Percentiles rank a stretch among this genome's conserved stretches.
phyloP scores from a whole-genome alignment of 2,113 vertebrate species.

The Hirundichthys speculiger region DNA sequence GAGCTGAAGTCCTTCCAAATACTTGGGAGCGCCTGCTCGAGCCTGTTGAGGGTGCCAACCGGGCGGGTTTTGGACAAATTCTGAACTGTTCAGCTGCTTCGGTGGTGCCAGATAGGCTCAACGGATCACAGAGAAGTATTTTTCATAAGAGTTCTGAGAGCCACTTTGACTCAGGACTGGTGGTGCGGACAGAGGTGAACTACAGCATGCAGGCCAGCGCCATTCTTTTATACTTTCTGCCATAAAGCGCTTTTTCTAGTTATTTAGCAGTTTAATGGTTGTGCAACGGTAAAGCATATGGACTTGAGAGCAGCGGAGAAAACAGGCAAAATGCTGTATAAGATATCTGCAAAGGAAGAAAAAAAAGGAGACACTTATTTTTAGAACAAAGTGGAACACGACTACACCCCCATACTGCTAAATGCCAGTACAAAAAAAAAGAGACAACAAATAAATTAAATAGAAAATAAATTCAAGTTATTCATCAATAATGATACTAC shows the following conservation, averaged over 20 bases:
- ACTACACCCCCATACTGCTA: constrained; percentile 50
- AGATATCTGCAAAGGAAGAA: constrained; percentile 43
- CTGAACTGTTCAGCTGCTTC: constrained; percentile 32
- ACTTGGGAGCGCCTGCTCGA: too few relatives aligned
- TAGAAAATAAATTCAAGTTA: constrained; percentile 77
- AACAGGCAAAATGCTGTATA: constrained; percentile 48
- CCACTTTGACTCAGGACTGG: constrained; percentile 60
- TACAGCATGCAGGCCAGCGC: constrained; percentile 60
- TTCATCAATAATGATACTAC: constrained; percentile 52
- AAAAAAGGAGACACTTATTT: constrained; percentile 54
- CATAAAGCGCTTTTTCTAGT: constrained; percentile 59
- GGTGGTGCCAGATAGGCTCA: constrained; percentile 60
- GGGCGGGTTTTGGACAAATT: constrained; percentile 56
- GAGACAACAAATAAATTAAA: constrained; percentile 74
- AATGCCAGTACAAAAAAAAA: constrained; percentile 42
- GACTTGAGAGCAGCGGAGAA: constrained; percentile 54
- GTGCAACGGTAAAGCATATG: constrained; percentile 61
- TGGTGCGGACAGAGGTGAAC: constrained; percentile 54
- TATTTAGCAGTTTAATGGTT: constrained; percentile 56
- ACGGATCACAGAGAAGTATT: constrained; percentile 70
- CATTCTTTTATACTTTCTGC: constrained; percentile 53
- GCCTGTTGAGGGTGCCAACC: constrained; percentile 61
- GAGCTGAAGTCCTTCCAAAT: constrained; percentile 74
- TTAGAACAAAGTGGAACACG: constrained; percentile 51
- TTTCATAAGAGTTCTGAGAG: constrained; percentile 66